Conservation (phyloP, 2,888 invertebrate genomes). For the Tetragonula carbonaria region DNA sequence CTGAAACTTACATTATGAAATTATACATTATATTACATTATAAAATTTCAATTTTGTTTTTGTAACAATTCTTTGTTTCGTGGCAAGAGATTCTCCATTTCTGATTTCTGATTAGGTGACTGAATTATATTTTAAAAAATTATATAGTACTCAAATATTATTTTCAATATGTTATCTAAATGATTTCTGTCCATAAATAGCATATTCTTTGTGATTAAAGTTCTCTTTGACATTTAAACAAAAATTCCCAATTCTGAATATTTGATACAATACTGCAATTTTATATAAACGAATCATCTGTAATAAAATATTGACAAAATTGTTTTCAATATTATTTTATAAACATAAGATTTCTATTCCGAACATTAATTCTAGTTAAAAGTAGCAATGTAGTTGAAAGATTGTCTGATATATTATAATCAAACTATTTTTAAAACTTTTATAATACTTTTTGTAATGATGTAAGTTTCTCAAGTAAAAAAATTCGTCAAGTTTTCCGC, state of each 20-base stretch:
- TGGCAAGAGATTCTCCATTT: too few relatives aligned
- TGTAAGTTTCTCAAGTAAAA: not conserved
- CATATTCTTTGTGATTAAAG: not conserved
- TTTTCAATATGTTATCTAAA: not conserved
- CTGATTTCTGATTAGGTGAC: too few relatives aligned
- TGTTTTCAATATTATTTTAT: too few relatives aligned
- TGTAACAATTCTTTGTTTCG: too few relatives aligned
- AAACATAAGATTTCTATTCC: too few relatives aligned
- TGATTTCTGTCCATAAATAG: too few relatives aligned
- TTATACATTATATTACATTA: too few relatives aligned
- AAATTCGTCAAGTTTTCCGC: conserved; percentile 6
- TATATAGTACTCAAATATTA: not conserved
- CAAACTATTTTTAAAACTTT: not conserved
- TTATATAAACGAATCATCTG: too few relatives aligned
- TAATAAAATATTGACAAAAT: too few relatives aligned
- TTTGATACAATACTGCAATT: not conserved
- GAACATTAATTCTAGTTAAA: too few relatives aligned
- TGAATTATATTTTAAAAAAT: too few relatives aligned
- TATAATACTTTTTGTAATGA: not conserved
- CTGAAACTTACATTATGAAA: not conserved
- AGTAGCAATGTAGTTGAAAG: not conserved
- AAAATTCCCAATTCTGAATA: not conserved
- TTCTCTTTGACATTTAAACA: not conserved
- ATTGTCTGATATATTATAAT: not conserved
- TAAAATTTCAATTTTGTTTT: too few relatives aligned